Conservation (phyloP, 2,888 invertebrate genomes). For the Ctena decussata region DNA sequence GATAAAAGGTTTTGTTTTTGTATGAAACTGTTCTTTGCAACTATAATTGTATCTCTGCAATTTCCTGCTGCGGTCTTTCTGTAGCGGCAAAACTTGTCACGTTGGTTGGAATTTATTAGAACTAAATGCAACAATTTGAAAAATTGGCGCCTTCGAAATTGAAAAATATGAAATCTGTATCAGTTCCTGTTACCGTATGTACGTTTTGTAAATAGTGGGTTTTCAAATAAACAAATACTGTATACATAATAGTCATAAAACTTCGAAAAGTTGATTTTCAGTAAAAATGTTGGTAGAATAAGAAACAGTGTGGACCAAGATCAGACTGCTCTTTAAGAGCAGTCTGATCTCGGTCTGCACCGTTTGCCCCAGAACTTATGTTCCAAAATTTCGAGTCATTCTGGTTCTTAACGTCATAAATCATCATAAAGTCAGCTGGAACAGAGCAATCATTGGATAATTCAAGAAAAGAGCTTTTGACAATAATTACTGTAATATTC, state of each 20-base stretch:
- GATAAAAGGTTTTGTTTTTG: too few relatives aligned
- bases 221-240: too few relatives aligned
- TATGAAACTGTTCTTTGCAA: background rate
- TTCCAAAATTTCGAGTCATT: too few relatives aligned
- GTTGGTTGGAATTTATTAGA: background rate
- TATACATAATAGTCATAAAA: too few relatives aligned
- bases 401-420: too few relatives aligned
- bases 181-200: background rate
- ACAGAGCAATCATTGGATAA: background rate
- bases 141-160: background rate
- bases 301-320: too few relatives aligned
- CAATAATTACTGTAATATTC: constrained; percentile 3
- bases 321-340: too few relatives aligned
- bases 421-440: background rate
- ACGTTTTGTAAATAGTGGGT: too few relatives aligned
- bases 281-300: too few relatives aligned
- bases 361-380: too few relatives aligned
- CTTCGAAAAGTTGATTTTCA: too few relatives aligned
- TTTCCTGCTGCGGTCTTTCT: background rate
- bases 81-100: background rate
- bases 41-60: background rate
- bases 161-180: background rate
- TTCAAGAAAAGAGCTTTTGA: background rate
- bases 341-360: too few relatives aligned
- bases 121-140: background rate